phyloP scores from a whole-genome alignment of 1,140 invertebrate genomes.

The Araneus ventricosus region DNA sequence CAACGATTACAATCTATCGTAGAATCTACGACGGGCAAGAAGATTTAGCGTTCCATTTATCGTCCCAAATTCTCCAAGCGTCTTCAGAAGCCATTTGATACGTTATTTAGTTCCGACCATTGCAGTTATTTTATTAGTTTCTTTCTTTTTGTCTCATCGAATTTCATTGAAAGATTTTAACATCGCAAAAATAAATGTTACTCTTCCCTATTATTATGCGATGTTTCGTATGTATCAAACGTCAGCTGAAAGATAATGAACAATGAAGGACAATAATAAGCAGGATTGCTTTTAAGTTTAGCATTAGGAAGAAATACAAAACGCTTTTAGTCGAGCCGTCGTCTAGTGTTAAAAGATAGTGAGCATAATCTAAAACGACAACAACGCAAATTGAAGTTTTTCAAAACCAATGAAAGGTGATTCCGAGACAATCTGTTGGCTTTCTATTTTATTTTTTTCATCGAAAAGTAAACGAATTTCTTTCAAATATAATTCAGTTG shows the following conservation, averaged over 20 bases:
- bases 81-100: not conserved
- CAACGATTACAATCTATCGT: not conserved
- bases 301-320: not conserved
- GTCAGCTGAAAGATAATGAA: not conserved
- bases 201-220: not conserved
- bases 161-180: not conserved
- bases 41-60: slow-evolving; percentile 4
- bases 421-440: not conserved
- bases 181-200: not conserved
- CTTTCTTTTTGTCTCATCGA: not conserved
- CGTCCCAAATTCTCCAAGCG: not conserved
- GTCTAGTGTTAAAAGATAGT: not conserved
- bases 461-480: too few species aligned
- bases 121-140: not conserved
- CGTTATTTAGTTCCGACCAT: not conserved
- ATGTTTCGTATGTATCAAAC: not conserved
- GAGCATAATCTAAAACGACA: not conserved
- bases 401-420: not conserved
- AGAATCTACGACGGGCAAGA: not conserved
- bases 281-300: not conserved
- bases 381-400: not conserved
- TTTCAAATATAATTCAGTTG: too few species aligned
- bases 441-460: not conserved
- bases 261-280: not conserved
- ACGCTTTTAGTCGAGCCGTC: not conserved